These are phyloP conservation scores for Aurelia sp. DNA, from an alignment of 30 jellyfish, hydroid and myxozoan genomes.

Conservation along the genomic window DNA sequence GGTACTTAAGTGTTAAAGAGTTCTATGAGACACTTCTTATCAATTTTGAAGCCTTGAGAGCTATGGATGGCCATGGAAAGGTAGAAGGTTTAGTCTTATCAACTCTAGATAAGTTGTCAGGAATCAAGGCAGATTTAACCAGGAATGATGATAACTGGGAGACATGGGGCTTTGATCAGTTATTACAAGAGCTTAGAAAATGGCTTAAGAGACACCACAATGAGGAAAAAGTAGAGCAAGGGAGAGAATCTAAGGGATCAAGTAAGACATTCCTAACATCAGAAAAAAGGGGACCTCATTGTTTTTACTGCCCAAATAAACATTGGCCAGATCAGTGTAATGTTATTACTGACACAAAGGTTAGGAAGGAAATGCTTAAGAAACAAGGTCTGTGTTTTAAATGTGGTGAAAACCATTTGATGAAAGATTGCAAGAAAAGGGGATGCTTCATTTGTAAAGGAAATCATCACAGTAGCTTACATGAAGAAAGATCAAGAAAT, in stretches of 20 bases:
- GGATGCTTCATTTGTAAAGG: conserved; percentile 56
- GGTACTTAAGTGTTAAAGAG: no score
- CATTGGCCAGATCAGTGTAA: conserved; percentile 73
- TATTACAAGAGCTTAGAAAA: conserved; percentile 38
- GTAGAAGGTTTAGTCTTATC: conserved; percentile 21
- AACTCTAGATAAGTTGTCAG: conserved; percentile 44
- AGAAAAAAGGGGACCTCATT: conserved; percentile 43
- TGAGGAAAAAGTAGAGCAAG: conserved; percentile 30
- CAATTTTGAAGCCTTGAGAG: no score
- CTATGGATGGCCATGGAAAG: not conserved
- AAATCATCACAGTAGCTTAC: conserved; percentile 61
- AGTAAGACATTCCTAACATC: conserved; percentile 23
- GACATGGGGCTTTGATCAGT: conserved; percentile 29
- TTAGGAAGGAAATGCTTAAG: conserved; percentile 42
- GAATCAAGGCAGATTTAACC: conserved; percentile 47
- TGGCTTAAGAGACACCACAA: conserved; percentile 42
- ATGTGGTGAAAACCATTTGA: conserved; percentile 51
- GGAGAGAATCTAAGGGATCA: conserved; percentile 6
- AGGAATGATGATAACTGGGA: conserved; percentile 66
- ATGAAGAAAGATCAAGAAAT: conserved; percentile 52
- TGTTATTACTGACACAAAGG: conserved; percentile 21
- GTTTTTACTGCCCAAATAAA: conserved; percentile 59
- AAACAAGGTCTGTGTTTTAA: conserved; percentile 51
- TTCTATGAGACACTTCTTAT: no score
- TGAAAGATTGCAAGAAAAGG: conserved; percentile 47